Percentiles rank a stretch among this genome's conserved stretches.
Evolutionary conservation across 2,113 vertebrate genomes (phyloP).

Genomic region (Poecilia latipinna): DNA sequence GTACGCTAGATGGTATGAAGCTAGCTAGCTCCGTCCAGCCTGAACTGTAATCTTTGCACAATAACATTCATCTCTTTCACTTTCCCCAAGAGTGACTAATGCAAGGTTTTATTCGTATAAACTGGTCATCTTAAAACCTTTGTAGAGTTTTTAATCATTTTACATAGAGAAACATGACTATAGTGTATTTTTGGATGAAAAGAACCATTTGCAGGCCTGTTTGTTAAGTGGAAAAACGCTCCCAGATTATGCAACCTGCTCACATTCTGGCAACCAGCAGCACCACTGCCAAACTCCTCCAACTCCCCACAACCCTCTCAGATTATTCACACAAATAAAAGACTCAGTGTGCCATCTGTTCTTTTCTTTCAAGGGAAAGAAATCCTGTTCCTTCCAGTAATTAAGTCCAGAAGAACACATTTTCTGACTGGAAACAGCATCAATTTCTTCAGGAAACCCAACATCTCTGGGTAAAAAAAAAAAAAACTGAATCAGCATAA

Average conservation of each 20-base stretch:
- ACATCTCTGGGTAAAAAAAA: neutral
- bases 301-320: slow-evolving; percentile 13
- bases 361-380: slow-evolving; percentile 5
- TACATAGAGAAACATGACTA: neutral
- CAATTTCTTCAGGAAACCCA: neutral
- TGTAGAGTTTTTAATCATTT: neutral
- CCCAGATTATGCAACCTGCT: neutral
- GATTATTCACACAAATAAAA: slow-evolving; percentile 23
- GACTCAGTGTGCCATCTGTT: slow-evolving; percentile 42
- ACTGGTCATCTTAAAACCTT: neutral
- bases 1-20: too few species aligned
- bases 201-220: neutral
- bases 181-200: neutral
- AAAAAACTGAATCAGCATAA: neutral
- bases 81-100: neutral
- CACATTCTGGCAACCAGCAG: neutral
- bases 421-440: neutral
- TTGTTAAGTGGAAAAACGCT: neutral
- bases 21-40: too few species aligned
- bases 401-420: slow-evolving; percentile 3
- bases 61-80: too few species aligned
- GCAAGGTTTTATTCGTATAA: neutral
- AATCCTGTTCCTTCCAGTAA: slow-evolving; percentile 11
- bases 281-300: slow-evolving; percentile 21
- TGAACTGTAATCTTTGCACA: too few species aligned